Evolutionary conservation across 1,140 invertebrate genomes (phyloP), one percentile per base, ranked within the genome.

Genomic region (Bombus consobrinus): DNA sequence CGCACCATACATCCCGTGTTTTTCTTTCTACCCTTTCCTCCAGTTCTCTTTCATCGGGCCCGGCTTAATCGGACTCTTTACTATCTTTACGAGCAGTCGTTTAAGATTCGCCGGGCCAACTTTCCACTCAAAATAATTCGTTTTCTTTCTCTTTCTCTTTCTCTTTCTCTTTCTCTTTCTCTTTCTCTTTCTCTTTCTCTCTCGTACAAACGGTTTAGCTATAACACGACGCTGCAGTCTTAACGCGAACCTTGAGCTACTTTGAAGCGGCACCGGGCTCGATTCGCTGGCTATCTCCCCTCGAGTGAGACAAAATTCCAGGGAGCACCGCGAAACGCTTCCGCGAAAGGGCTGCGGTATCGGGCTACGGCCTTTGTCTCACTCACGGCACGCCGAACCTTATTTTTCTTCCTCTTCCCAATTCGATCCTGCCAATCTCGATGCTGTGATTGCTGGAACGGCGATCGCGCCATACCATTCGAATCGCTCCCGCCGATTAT

Each of bases 221-320:
- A 43, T 22, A 43, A n/a, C 13, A 5, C n/a, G 32, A 32, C n/a
- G 39, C 53, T 32, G 53, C 37, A 13, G n/a, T 81, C 69, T 74
- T 73, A 74, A 81, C 22, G 28, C 34, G 69, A 81, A 74, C 53
- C 80, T 81, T 81, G 80, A 81, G 69, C 68, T 81, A 81, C 53
- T 74, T 80, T 66, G 66, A 64, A 41, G 25, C n/a, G 39, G 32
- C 39, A n/a, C n/a, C 34, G 12, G 25, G 68, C 37, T 74, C 43
- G 12, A 57, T 81, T 81, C 43, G n/a, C 28, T 9, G 59, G 25
- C 39, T 64, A 37, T 81, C 34, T n/a, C 37, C 6, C 12, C 79
- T 41, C 53, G 53, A 25, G 71, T 74, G 34, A 75, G 59, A 62
- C 39, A 75, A 75, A 82, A 73, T 73, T 53, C 39, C 53, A 72